Evolutionary conservation across 2,113 vertebrate genomes (phyloP).

Genomic region (Eptesicus fuscus): DNA sequence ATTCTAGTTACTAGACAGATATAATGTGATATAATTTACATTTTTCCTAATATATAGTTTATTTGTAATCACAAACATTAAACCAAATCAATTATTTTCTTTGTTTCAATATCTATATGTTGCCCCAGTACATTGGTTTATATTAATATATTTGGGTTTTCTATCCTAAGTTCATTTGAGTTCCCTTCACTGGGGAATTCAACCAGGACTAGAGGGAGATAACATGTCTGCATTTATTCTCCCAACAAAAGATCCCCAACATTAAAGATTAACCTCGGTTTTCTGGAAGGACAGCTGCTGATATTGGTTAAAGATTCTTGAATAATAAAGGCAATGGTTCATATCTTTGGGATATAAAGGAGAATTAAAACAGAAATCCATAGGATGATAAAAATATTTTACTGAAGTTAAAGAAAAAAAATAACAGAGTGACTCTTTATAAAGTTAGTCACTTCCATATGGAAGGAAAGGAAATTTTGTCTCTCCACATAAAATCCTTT

Average conservation of each 20-base stretch:
- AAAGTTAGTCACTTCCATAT: not conserved
- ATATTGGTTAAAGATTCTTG: not conserved
- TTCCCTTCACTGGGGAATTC: not conserved
- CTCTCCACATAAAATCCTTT: not conserved
- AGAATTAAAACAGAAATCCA: not conserved
- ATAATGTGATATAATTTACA: not conserved
- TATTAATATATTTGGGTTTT: not conserved
- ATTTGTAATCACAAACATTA: not conserved
- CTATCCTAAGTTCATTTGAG: not conserved
- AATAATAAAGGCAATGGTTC: not conserved
- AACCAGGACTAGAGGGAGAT: not conserved
- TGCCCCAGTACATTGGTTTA: not conserved
- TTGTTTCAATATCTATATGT: not conserved
- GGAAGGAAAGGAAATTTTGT: not conserved
- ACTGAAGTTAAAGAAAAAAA: not conserved
- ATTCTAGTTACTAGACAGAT: not conserved
- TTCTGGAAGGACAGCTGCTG: not conserved
- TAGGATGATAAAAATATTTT: not conserved
- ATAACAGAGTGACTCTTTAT: fast-evolving
- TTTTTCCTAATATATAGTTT: not conserved
- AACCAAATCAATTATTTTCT: not conserved
- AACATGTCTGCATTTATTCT: not conserved
- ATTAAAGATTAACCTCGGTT: not conserved
- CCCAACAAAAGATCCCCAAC: not conserved
- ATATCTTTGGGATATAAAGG: not conserved